Conservation (phyloP, 2,797 vertebrate species). For the Melanotaenia nigrans region DNA sequence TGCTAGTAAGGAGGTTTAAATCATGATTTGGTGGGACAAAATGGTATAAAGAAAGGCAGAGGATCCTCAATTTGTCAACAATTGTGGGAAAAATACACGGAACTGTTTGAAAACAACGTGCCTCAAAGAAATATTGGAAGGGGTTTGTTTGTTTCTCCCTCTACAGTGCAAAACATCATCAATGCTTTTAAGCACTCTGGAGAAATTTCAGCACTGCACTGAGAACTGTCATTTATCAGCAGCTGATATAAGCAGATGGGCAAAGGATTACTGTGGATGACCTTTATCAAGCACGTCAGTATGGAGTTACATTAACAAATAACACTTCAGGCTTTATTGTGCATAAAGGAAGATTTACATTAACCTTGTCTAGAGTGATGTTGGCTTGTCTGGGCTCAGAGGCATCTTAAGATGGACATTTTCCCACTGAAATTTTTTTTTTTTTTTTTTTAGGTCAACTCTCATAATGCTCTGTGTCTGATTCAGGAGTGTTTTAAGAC, state of each 20-base stretch:
- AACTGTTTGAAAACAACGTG: neutral
- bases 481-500: neutral
- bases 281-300: too few species aligned
- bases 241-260: neutral
- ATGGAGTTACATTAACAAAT: too few species aligned
- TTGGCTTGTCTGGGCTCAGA: too few species aligned
- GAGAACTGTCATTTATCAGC: neutral
- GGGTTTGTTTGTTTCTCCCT: neutral
- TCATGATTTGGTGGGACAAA: neutral
- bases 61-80: neutral
- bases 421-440: too few species aligned
- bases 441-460: neutral
- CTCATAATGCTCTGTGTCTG: neutral
- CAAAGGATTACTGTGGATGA: too few species aligned
- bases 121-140: neutral
- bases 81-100: neutral
- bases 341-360: too few species aligned
- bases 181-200: neutral
- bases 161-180: neutral
- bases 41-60: neutral
- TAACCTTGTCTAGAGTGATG: too few species aligned
- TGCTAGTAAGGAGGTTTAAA: neutral
- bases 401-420: too few species aligned
- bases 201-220: neutral
- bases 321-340: too few species aligned